Conservation (phyloP, 2,113 vertebrate species). For the Dinomys branickii region DNA sequence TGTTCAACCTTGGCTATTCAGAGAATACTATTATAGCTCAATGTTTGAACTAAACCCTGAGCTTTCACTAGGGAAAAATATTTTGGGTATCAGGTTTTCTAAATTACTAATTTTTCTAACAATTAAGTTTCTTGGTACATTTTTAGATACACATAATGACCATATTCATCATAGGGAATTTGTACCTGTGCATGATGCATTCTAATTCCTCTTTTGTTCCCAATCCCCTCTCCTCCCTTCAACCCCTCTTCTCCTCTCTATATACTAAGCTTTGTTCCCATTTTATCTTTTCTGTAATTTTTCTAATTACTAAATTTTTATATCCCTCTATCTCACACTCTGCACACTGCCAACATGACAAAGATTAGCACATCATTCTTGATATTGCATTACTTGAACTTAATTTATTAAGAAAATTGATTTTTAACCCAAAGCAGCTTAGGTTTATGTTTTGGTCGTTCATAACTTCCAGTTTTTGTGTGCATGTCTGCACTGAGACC, state of each 20-base stretch:
- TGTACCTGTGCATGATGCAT: background rate
- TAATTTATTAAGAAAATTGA: slow-evolving; percentile 85
- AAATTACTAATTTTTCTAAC: slow-evolving; percentile 75
- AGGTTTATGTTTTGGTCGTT: slow-evolving; percentile 83
- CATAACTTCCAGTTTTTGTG: slow-evolving; percentile 69
- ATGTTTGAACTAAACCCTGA: slow-evolving; percentile 47
- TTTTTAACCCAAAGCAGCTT: slow-evolving; percentile 83
- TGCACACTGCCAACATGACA: slow-evolving; percentile 77
- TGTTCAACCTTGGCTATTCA: slow-evolving; percentile 53
- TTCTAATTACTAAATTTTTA: slow-evolving; percentile 76
- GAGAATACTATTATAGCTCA: slow-evolving; percentile 60
- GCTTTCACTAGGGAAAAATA: slow-evolving; percentile 44
- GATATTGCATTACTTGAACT: slow-evolving; percentile 81
- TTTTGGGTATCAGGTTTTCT: slow-evolving; percentile 78
- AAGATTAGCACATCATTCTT: slow-evolving; percentile 85
- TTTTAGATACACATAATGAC: background rate
- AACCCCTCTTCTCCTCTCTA: background rate
- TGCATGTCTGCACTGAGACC: background rate
- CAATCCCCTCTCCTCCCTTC: background rate
- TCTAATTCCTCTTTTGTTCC: background rate
- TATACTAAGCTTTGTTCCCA: background rate
- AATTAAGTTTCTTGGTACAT: background rate
- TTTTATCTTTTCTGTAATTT: background rate
- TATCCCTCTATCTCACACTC: slow-evolving; percentile 70
- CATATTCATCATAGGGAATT: background rate